Evolutionary conservation across 2,888 invertebrate genomes (phyloP), one percentile per base, ranked within the genome.

Genomic region (Danaus chrysippus): DNA sequence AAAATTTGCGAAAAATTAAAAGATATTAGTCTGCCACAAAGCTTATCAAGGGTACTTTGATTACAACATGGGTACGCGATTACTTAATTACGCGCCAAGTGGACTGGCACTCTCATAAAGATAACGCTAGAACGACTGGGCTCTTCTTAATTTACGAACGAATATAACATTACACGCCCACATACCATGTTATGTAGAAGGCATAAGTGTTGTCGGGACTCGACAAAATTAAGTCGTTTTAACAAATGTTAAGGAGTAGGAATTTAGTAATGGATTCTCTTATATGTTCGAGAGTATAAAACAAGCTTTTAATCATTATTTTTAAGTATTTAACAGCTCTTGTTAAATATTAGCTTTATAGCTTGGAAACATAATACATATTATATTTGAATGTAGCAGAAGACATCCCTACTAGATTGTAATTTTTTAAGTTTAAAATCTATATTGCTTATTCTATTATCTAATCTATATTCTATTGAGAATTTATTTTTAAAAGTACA

Each of bases 1-100:
- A 46, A 46, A 46, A 46, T 46, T 46, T 8, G 13, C n/a, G 46
- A 46, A 46, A 44, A 46, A 46, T 46, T 46, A 46, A 46, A 46
- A n/a, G 1, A 9, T 46, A 56, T 56, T 56, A 60, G 41, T 58
- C 42, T 59, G 59, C 63, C 63, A 63, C 55, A 53, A 63, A 62
- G 44, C 59, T 66, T 66, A 66, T 66, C 61, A 63, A 63, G 54
- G 56, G 44, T 34, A 54, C n/a, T 55, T 55, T 55, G 41, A 55
- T 55, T 55, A 42, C 42, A 15, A 42, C 34, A 55, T 55, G 34
- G 15, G 55, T 42, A 62, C 81, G 82, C 83, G 84, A 86, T 86
- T 84, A 84, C 85, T 85, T 85, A 85, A 86, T 86, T 84, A 83
- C 78, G 77, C 82, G 81, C 79, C 81, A 79, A 84, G 83, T 83